Evolutionary conservation across 2,113 vertebrate genomes (phyloP).

Genomic region (Eulemur rufifrons): DNA sequence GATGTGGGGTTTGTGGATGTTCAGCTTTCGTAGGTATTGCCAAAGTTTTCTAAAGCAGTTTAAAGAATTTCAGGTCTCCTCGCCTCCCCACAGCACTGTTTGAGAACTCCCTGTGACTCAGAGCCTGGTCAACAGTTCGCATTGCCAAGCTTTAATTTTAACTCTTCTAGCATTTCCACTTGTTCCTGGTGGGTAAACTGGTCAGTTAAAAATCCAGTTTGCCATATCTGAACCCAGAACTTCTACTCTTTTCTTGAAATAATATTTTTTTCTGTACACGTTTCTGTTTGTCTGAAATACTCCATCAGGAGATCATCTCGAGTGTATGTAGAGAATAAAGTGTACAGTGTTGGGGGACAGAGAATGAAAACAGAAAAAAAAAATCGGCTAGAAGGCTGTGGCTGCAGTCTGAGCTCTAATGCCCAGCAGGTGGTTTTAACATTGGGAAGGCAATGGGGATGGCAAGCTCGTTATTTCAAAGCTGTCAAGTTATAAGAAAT

Average conservation of each 20-base stretch:
- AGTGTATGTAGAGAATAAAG: not conserved
- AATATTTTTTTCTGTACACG: fast-evolving
- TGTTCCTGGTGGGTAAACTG: not conserved
- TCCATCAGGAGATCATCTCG: fast-evolving
- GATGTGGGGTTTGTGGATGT: fast-evolving
- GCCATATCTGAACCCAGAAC: not conserved
- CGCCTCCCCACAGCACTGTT: fast-evolving
- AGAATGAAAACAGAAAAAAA: not conserved
- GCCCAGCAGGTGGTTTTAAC: fast-evolving
- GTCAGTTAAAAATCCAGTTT: not conserved
- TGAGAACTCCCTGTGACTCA: fast-evolving
- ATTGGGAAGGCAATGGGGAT: not conserved
- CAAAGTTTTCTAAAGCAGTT: not conserved
- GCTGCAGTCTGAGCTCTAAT: fast-evolving
- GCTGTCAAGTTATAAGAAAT: not conserved
- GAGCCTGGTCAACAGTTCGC: fast-evolving
- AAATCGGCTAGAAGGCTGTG: too few relatives aligned
- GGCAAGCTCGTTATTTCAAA: not conserved
- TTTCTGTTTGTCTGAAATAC: not conserved
- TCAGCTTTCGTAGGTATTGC: not conserved
- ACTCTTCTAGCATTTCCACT: not conserved
- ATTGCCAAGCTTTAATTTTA: not conserved
- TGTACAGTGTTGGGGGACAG: fast-evolving
- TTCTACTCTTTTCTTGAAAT: not conserved
- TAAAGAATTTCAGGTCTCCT: too few relatives aligned